Percentiles rank a stretch among this genome's conserved stretches.
phyloP scores from a whole-genome alignment of 2,113 vertebrate species.

The Atrichornis clamosus region DNA sequence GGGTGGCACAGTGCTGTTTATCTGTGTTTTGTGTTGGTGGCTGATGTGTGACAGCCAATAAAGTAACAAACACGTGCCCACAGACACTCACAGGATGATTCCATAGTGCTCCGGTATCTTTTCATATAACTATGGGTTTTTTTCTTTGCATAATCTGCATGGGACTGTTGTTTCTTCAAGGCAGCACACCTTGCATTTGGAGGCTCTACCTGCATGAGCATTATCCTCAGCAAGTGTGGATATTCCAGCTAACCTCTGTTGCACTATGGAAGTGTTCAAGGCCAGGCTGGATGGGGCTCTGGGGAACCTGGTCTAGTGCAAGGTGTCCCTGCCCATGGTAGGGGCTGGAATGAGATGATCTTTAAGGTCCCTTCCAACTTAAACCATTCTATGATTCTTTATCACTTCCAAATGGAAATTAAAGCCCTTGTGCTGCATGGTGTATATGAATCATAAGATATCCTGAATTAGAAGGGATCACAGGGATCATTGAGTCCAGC shows the following conservation, averaged over 20 bases:
- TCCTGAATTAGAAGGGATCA: background rate
- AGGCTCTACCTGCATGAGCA: background rate
- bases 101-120: background rate
- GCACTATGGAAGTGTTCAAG: background rate
- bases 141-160: background rate
- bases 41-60: background rate
- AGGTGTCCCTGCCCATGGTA: accelerated
- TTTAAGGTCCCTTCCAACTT: background rate
- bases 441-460: background rate
- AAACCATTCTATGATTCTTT: background rate
- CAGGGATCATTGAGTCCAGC: background rate
- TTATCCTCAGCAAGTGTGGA: background rate
- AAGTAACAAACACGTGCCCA: background rate
- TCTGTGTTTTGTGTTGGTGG: background rate
- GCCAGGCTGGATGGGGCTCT: background rate
- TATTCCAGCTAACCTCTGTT: background rate
- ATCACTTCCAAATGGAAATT: background rate
- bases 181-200: background rate
- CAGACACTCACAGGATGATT: background rate
- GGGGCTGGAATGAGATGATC: background rate
- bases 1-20: background rate
- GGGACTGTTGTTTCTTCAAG: background rate
- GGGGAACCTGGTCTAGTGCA: background rate
- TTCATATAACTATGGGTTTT: background rate
- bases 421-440: background rate